phyloP scores from a whole-genome alignment of 2,888 invertebrate genomes.

The Theristus sp. region DNA sequence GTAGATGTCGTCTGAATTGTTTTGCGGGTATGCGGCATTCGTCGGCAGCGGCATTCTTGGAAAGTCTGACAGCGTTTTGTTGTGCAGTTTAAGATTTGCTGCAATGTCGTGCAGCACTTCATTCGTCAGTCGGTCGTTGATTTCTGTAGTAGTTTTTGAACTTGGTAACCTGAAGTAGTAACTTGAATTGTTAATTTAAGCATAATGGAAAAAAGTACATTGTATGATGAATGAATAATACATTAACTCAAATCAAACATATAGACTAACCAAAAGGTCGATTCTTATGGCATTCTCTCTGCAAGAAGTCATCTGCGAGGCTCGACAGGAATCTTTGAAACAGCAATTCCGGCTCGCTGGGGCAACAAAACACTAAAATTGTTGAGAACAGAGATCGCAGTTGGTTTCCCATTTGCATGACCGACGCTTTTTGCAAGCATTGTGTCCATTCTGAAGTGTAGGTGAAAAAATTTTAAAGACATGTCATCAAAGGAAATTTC shows the following conservation, averaged over 20 bases:
- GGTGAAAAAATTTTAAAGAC: too few species aligned
- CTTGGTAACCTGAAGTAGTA: too few species aligned
- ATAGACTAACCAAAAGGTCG: too few species aligned
- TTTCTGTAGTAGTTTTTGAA: too few species aligned
- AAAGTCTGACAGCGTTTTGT: neutral
- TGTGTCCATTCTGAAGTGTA: neutral
- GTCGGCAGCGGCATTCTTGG: neutral
- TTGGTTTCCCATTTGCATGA: neutral
- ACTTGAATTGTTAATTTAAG: too few species aligned
- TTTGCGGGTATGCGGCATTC: neutral
- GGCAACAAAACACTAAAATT: neutral
- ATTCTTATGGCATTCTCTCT: too few species aligned
- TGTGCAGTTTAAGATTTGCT: neutral
- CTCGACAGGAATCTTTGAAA: neutral
- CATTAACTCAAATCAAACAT: too few species aligned
- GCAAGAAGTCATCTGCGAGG: neutral
- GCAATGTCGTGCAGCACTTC: neutral
- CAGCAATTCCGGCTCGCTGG: neutral
- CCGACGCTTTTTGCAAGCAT: neutral
- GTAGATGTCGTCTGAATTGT: neutral
- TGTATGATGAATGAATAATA: too few species aligned
- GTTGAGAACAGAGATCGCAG: neutral
- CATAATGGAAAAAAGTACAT: too few species aligned
- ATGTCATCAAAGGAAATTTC: too few species aligned
- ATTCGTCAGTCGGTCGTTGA: neutral